A percentile compares a stretch with the other conserved stretches of the same genome.
These are phyloP conservation scores for Chaetodon trifasciatus DNA, from an alignment of 2,797 vertebrate genomes.

Conservation along the genomic window DNA sequence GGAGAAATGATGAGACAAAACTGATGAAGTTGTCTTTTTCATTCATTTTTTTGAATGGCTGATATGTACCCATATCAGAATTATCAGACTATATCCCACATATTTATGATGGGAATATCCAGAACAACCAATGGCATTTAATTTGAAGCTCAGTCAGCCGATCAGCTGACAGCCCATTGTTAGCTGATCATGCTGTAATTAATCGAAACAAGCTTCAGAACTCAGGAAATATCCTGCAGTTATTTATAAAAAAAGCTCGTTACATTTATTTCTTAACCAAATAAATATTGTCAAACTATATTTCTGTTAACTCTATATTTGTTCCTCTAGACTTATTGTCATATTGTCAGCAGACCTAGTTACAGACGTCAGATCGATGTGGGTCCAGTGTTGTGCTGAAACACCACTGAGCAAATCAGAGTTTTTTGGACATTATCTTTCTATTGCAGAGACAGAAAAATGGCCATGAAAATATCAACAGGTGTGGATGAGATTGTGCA, in stretches of 20 bases:
- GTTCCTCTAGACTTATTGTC: neutral
- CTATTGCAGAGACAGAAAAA: neutral
- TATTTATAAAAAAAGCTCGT: too few species aligned
- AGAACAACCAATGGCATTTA: neutral
- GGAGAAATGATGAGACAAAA: neutral
- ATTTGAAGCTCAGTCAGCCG: neutral
- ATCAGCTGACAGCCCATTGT: neutral
- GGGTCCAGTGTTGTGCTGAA: neutral
- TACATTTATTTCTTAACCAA: neutral
- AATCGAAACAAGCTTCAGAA: neutral
- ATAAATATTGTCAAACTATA: neutral
- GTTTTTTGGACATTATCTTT: neutral
- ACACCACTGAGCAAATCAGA: neutral
- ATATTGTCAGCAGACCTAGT: neutral
- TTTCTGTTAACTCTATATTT: neutral
- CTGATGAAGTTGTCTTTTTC: neutral
- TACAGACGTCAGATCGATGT: neutral
- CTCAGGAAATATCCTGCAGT: neutral
- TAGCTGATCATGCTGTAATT: neutral
- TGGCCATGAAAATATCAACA: neutral
- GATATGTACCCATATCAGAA: neutral
- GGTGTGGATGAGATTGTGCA: neutral
- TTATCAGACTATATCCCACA: neutral
- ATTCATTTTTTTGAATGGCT: neutral
- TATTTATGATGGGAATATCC: neutral